Evolutionary conservation across 37 sponge, comb jelly and placozoan genomes (phyloP).

Genomic region (Dysidea cf. avara): DNA sequence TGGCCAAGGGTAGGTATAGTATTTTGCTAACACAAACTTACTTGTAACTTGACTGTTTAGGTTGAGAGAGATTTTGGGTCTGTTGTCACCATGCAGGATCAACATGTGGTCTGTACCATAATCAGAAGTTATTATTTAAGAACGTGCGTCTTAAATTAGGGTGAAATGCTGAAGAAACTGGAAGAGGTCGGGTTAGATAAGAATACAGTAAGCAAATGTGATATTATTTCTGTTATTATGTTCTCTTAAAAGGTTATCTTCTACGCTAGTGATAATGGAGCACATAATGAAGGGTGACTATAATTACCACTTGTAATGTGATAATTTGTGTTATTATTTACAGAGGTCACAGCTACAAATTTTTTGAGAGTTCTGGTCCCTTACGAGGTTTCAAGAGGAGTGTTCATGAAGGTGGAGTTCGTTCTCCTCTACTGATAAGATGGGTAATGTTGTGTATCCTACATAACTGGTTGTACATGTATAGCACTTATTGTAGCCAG

Average conservation of each 20-base stretch:
- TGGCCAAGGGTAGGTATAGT: conserved; percentile 26
- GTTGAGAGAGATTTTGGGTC: conserved; percentile 48
- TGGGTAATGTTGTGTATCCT: conserved; percentile 30
- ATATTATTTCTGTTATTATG: too few relatives aligned
- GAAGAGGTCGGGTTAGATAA: conserved; percentile 3
- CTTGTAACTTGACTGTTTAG: too few relatives aligned
- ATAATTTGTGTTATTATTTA: too few relatives aligned
- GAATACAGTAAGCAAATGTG: background rate
- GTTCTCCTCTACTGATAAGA: conserved; percentile 31
- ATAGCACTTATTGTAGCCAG: conserved; percentile 15
- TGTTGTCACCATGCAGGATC: conserved; percentile 38
- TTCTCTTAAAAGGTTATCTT: conserved; percentile 26
- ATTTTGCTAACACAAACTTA: too few relatives aligned
- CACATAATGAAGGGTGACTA: conserved; percentile 51
- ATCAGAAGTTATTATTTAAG: too few relatives aligned
- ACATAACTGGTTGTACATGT: too few relatives aligned
- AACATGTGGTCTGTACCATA: conserved; percentile 31
- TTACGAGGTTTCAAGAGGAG: conserved; percentile 48
- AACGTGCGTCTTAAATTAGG: too few relatives aligned
- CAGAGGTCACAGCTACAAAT: conserved; percentile 30
- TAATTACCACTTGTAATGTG: background rate
- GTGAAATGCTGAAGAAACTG: conserved; percentile 18
- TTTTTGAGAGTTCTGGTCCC: conserved; percentile 56
- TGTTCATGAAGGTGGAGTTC: conserved; percentile 46
- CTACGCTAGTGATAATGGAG: conserved; percentile 56